Evolutionary conservation across 2,888 invertebrate species (phyloP), one percentile per base, ranked within the genome.

Genomic region (Drosophila quasianomalipes): DNA sequence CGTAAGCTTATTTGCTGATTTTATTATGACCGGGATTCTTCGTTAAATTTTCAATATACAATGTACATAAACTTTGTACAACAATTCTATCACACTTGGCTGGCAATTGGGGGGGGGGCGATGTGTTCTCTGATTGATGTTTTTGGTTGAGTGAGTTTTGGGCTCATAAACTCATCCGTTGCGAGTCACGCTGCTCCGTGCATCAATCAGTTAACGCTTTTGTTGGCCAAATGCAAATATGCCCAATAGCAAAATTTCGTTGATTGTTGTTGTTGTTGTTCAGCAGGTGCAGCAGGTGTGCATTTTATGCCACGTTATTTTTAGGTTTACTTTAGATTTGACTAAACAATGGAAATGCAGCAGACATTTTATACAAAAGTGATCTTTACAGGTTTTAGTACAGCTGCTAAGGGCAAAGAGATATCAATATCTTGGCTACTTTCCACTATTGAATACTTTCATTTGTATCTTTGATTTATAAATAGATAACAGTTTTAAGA

Each of bases 1-100:
- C 85, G 88, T 83, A 82, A 82, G 73, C 83, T 78, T 85, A 88
- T 85, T 88, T 85, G 85, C 80, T 78, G 82, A 85, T 85, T 85
- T 80, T 78, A 85, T 85, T 85, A 88, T 74, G 67, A 52, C 19
- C 39, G 35, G 72, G 71, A 74, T 82, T 76, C 72, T 72, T 80
- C 60, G 62, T 66, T 58, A 60, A 70, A 66, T 77, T 58, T 83
- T 64, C 65, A 73, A 67, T 69, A 52, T 75, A 72, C 68, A 82
- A 79, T 61, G 67, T 71, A 60, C 64, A 68, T 70, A 71, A 77
- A 74, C 60, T 37, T 14, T 55, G 19, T 22, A n/a, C 37, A n/a
- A 58, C 69, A 69, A 69, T 52, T 41, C 35, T 31, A 67, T 44
- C 67, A 85, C 79, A 83, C 84, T 77, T 63, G 65, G 52, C 62